Base-by-base conservation (phyloP, 2,888 invertebrate genomes). In the Laspeyria flexula region DNA sequence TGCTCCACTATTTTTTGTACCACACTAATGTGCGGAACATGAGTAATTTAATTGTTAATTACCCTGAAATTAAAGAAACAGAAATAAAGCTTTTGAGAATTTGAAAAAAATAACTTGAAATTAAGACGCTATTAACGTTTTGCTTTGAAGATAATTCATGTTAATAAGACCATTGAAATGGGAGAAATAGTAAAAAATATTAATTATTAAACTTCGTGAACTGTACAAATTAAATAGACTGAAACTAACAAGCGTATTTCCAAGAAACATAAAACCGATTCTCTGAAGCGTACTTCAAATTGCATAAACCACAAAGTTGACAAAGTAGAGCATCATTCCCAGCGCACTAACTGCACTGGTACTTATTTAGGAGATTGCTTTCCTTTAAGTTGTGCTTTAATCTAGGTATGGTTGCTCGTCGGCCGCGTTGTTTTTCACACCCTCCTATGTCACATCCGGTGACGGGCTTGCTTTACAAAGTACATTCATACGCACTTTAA, bases 311-410 rank as follows among this genome's bases (percentile, higher is more conserved):
- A 25, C 25, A 4, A 4, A 13, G 11, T 30, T 43, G 39, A 13
- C 11, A 10, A 74, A 76, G 85, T 86, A 84, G 88, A 90, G 90
- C 79, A 81, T 34, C 65, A 42, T 77, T 49, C 63, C 39, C 9
- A 42, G 35, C 69, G 63, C 60, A 55, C 30, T 60, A 45, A 60
- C 65, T 56, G 68, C 73, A 74, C 76, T 76, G 74, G 82, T 83
- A 86, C 90, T 90, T 92, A 90, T 92, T 92, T 92, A 90, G 90
- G 89, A 91, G 92, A 92, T 92, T 92, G 92, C 92, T 92, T 92
- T 88, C 88, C 88, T 90, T 89, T 89, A 90, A 92, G 91, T 89
- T 90, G 86, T 90, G 89, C 88, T 90, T 90, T 88, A 89, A 90
- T 90, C 86, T 85, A 83, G 86, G 83, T 72, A 85, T 85, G 81